These are phyloP conservation scores for Crenuchus spilurus DNA, from an alignment of 2,797 vertebrate species.

Conservation along the genomic window DNA sequence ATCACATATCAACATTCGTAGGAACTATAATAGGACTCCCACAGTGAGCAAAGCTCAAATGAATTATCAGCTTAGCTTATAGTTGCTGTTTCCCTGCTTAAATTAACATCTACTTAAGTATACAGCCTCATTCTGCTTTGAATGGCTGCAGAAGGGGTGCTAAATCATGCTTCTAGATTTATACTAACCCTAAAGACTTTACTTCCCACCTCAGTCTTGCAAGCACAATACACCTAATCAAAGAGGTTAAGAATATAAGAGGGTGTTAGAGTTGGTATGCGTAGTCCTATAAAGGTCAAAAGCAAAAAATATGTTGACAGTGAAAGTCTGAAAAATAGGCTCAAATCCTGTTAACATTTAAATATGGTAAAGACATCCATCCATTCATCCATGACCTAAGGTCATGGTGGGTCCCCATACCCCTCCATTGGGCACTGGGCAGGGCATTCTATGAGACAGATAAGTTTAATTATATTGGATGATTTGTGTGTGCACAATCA, in stretches of 20 bases:
- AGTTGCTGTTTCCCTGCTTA: background rate
- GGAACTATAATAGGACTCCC: constrained; percentile 11
- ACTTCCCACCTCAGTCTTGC: background rate
- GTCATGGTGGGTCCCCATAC: too few species aligned
- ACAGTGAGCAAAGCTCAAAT: constrained; percentile 26
- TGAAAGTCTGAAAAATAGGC: too few species aligned
- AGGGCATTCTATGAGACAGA: too few species aligned
- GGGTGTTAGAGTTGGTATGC: background rate
- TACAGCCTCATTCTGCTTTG: background rate
- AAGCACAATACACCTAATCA: background rate
- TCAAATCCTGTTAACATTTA: too few species aligned
- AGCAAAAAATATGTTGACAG: too few species aligned
- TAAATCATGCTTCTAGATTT: background rate
- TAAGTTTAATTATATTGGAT: too few species aligned
- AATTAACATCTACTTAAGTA: constrained; percentile 4
- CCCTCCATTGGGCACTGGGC: too few species aligned
- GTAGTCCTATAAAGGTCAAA: too few species aligned
- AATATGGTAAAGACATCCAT: too few species aligned
- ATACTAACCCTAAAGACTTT: background rate
- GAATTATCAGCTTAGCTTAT: constrained; percentile 34
- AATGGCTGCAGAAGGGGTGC: constrained; percentile 7
- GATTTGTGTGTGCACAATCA: too few species aligned
- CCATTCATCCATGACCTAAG: too few species aligned
- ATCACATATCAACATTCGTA: constrained; percentile 30
- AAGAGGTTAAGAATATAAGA: background rate